These are phyloP conservation scores for Pyrrhopygopsis socrates DNA, from an alignment of 2,888 invertebrate genomes.

Conservation along the genomic window DNA sequence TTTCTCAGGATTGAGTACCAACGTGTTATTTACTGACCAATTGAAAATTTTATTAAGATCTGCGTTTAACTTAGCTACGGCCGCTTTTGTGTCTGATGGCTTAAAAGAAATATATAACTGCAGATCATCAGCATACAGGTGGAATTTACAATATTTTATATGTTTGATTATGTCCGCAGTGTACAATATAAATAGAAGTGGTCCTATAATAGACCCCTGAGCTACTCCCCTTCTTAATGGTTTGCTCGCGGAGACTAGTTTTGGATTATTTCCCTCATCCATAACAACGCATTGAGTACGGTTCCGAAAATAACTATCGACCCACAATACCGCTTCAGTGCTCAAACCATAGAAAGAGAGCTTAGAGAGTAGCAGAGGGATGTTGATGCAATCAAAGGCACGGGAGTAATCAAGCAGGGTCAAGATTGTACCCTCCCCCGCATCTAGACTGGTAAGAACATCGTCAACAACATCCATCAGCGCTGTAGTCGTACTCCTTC, in stretches of 20 bases:
- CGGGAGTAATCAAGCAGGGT: conserved; percentile 53
- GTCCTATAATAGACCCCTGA: neutral
- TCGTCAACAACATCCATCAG: conserved; percentile 53
- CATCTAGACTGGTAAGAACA: conserved; percentile 39
- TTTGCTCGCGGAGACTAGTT: neutral
- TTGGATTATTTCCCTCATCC: neutral
- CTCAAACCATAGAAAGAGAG: conserved; percentile 13
- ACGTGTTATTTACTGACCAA: too few relatives aligned
- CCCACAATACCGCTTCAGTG: conserved; percentile 15
- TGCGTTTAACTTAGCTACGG: too few relatives aligned
- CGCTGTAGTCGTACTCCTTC: conserved; percentile 50
- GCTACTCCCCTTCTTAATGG: neutral
- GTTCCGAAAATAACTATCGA: neutral
- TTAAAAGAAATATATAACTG: neutral
- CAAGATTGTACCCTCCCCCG: conserved; percentile 38
- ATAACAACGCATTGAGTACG: neutral
- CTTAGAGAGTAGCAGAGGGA: conserved; percentile 31
- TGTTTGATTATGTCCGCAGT: neutral
- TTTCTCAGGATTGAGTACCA: too few relatives aligned
- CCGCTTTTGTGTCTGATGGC: neutral
- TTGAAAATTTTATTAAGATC: too few relatives aligned
- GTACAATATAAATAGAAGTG: neutral
- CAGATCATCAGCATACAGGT: neutral
- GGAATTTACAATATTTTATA: neutral
- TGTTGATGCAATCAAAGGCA: conserved; percentile 63